Evolutionary conservation across 2,113 vertebrate species (phyloP).

Genomic region (Myiagra hebetior): DNA sequence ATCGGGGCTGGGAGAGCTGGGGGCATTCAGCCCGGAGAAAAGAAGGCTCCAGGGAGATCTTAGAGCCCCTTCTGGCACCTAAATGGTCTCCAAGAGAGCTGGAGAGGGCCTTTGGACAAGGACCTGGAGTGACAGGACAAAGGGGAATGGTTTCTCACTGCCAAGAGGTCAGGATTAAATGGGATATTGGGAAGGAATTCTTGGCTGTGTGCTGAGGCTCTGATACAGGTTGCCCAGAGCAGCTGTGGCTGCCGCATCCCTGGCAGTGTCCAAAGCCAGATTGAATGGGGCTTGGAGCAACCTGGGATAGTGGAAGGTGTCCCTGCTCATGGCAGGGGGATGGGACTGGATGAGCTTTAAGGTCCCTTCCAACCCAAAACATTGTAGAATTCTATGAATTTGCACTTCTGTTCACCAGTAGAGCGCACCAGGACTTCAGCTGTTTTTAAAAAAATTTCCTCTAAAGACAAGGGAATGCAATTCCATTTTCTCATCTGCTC

Average conservation of each 20-base stretch:
- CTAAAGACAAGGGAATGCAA: fast-evolving
- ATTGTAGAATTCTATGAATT: not conserved
- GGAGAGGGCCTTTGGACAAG: not conserved
- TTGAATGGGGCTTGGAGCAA: not conserved
- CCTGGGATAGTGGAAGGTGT: not conserved
- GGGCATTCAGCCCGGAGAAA: not conserved
- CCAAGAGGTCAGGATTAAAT: not conserved
- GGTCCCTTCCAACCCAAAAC: not conserved
- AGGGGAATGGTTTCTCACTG: not conserved
- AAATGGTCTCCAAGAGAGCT: not conserved
- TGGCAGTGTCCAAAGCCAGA: not conserved
- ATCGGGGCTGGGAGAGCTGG: not conserved
- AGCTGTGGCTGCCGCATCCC: not conserved
- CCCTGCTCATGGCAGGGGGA: not conserved
- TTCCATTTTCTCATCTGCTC: not conserved
- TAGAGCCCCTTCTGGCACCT: not conserved
- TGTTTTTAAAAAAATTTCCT: fast-evolving
- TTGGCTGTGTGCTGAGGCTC: not conserved
- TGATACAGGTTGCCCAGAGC: not conserved
- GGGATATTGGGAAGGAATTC: not conserved
- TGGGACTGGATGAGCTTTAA: not conserved
- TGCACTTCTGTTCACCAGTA: fast-evolving
- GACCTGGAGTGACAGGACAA: not conserved
- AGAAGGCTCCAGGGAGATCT: not conserved
- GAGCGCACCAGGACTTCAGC: fast-evolving